Conservation (phyloP, 2,113 vertebrate species). For the Edolisoma coerulescens region DNA sequence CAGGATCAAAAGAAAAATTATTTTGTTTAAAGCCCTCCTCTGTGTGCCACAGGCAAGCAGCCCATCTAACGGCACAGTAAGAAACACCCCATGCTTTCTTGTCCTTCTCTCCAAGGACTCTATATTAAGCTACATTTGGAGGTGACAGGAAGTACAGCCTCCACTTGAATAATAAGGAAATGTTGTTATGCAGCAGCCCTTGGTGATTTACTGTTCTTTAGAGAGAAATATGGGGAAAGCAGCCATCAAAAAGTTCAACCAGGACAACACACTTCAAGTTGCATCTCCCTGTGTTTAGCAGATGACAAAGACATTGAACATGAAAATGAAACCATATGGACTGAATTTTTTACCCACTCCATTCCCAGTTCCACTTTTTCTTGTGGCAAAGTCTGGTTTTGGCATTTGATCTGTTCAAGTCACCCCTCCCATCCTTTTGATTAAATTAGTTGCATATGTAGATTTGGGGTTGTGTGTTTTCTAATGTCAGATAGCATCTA, state of each 20-base stretch:
- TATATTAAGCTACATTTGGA: not conserved
- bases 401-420: slow-evolving; percentile 33
- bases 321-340: slow-evolving; percentile 5
- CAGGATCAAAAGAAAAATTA: not conserved
- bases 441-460: slow-evolving; percentile 23
- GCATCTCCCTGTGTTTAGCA: not conserved
- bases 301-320: slow-evolving; percentile 7
- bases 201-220: not conserved
- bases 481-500: slow-evolving; percentile 2
- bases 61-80: not conserved
- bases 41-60: not conserved
- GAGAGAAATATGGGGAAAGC: not conserved
- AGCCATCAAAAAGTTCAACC: not conserved
- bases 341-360: not conserved
- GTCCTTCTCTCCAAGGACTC: not conserved
- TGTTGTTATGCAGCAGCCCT: not conserved
- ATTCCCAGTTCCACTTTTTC: slow-evolving; percentile 15
- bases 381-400: slow-evolving; percentile 18
- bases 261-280: not conserved
- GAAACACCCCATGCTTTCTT: not conserved
- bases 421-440: not conserved
- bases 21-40: not conserved
- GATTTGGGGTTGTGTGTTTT: not conserved
- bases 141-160: not conserved
- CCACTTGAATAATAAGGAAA: not conserved